Evolutionary conservation across 2,888 invertebrate species (phyloP), one percentile per base, ranked within the genome.

Genomic region (Coleophora deauratella): DNA sequence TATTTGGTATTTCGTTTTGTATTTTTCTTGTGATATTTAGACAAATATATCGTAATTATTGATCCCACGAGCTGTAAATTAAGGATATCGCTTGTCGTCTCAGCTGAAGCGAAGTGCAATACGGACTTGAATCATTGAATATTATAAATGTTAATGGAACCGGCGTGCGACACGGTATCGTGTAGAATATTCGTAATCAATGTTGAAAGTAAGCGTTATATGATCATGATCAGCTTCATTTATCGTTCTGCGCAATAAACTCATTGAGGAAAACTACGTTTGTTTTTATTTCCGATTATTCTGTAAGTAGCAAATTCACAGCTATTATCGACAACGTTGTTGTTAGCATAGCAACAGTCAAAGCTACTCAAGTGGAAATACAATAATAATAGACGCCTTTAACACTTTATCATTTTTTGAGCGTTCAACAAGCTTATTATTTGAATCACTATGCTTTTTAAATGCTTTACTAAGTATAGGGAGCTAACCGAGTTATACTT

Each of bases 141-240:
- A 72, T 77, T 74, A 72, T 76, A 74, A 78, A 77, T 77, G 74
- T 77, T 74, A 74, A 76, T 78, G 70, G 70, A 71, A 64, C 68
- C 54, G 68, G 64, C 59, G 72, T 73, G 67, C 75, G 75, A 70
- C 68, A 68, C 73, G 66, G 59, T 77, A 73, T 75, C 78, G 80
- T 77, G 82, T 82, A 82, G 75, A 78, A 63, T 77, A 75, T 72
- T 78, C 72, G 73, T 84, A 85, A 82, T 86, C 71, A 82, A 84
- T 86, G 86, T 86, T 86, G 85, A 86, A 82, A 86, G 79, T 86
- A 82, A 84, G 76, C 80, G 85, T 86, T 84, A 76, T 77, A 77
- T 80, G 82, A 82, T 80, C 81, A 77, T 80, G 82, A 82, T 80
- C 81, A 73, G 85, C 84, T 84, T 84, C 84, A 82, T 79, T 81